Conservation (phyloP, 2,797 vertebrate genomes). For the Lepus townsendii region DNA sequence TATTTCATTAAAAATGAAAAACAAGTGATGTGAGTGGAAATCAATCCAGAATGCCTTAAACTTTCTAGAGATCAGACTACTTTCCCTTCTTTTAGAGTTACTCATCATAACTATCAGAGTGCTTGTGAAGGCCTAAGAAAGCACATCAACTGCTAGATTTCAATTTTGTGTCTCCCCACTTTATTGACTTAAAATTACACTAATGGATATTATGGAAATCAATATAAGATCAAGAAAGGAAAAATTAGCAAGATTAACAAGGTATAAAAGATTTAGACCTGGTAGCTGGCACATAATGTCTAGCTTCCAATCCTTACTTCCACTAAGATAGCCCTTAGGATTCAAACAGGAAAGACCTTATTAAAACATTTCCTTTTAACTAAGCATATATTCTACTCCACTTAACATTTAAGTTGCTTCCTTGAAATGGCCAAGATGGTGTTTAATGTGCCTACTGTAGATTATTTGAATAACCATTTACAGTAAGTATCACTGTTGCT, state of each 20-base stretch:
- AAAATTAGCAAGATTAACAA: background rate
- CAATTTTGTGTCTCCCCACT: background rate
- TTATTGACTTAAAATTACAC: background rate
- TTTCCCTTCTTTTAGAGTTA: background rate
- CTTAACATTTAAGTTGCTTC: background rate
- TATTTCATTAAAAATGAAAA: background rate
- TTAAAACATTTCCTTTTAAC: background rate
- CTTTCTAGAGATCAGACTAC: background rate
- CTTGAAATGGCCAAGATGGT: background rate
- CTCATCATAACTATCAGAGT: background rate
- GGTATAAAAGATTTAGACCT: background rate
- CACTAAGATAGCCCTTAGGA: background rate
- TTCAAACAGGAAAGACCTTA: background rate
- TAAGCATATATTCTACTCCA: background rate
- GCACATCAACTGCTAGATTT: background rate
- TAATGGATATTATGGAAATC: background rate
- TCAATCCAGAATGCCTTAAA: background rate
- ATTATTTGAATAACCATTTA: background rate
- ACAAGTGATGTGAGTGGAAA: background rate
- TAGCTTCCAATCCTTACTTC: background rate
- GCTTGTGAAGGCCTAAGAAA: background rate
- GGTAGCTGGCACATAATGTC: background rate
- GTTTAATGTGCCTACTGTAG: background rate
- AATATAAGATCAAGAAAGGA: background rate
- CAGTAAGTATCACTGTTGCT: background rate